Conservation (phyloP, 1,140 invertebrate species). For the Oscheius sp. region DNA sequence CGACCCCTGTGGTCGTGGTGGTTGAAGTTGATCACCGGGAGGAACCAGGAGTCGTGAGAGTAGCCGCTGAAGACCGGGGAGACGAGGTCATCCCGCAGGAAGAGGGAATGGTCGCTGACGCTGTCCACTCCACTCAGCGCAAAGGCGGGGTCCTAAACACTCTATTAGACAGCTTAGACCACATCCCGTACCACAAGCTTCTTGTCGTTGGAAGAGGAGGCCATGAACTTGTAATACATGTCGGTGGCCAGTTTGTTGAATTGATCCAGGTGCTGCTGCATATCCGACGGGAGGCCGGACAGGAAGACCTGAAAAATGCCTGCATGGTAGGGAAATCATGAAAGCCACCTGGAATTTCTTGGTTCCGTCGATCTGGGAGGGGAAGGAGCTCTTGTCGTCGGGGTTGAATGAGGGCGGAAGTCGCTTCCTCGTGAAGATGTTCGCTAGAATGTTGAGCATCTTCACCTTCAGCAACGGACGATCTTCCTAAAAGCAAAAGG, state of each 20-base stretch:
- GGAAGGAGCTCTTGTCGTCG: constrained; percentile 16
- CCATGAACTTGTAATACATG: constrained; percentile 25
- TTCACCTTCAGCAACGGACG: constrained; percentile 18
- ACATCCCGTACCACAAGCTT: constrained; percentile 22
- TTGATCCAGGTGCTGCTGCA: constrained; percentile 5
- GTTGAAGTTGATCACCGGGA: constrained; percentile 41
- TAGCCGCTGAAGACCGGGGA: constrained; percentile 47
- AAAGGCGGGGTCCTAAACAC: constrained; percentile 43
- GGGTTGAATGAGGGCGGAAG: constrained; percentile 26
- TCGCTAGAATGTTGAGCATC: constrained; percentile 20
- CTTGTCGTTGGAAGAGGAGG: constrained; percentile 10
- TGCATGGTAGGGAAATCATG: neutral
- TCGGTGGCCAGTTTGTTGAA: constrained; percentile 26
- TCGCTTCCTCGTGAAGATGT: constrained; percentile 22
- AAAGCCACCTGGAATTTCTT: constrained; percentile 6
- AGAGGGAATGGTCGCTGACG: constrained; percentile 17
- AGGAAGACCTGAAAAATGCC: neutral
- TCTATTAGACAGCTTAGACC: neutral
- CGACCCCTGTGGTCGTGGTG: constrained; percentile 51
- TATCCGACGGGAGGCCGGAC: neutral
- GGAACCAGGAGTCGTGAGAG: constrained; percentile 47
- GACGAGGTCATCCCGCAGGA: constrained; percentile 44
- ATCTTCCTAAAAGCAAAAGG: constrained; percentile 39
- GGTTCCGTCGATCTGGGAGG: neutral
- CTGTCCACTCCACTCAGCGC: constrained; percentile 34